phyloP scores from a whole-genome alignment of 2,797 vertebrate genomes.

The Epinephelus awoara region DNA sequence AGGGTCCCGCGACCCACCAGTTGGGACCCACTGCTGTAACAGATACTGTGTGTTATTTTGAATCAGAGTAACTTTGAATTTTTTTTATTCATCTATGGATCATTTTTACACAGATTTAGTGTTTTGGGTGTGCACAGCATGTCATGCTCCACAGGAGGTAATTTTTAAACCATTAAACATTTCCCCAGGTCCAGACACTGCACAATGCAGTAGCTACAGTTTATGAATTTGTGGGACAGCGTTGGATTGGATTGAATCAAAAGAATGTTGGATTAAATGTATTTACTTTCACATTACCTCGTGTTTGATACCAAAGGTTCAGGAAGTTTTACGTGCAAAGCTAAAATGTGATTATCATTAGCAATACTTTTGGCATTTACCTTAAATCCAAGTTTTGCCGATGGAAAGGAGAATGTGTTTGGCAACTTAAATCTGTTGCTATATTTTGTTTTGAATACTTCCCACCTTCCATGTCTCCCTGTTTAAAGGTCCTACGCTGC shows the following conservation, averaged over 20 bases:
- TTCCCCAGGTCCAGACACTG: neutral
- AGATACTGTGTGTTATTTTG: neutral
- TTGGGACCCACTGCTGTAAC: too few species aligned
- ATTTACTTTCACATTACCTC: neutral
- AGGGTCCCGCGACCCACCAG: too few species aligned
- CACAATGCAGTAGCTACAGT: neutral
- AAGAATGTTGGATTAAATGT: neutral
- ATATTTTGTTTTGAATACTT: neutral
- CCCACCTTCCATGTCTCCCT: neutral
- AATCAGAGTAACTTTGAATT: neutral
- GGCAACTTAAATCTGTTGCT: neutral
- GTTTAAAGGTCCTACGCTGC: neutral
- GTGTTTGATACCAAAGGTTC: neutral
- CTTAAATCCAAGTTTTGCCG: neutral
- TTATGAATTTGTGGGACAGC: neutral
- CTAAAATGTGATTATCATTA: neutral
- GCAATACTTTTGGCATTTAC: neutral
- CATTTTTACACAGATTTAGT: neutral
- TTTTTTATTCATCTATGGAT: neutral
- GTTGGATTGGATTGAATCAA: neutral
- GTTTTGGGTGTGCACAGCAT: neutral
- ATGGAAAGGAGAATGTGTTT: neutral
- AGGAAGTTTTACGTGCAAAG: neutral
- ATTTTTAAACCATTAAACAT: slow-evolving; percentile 19
- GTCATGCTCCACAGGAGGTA: neutral